Evolutionary conservation across 2,888 invertebrate genomes (phyloP), one percentile per base, ranked within the genome.

Genomic region (Fragum whitleyi): DNA sequence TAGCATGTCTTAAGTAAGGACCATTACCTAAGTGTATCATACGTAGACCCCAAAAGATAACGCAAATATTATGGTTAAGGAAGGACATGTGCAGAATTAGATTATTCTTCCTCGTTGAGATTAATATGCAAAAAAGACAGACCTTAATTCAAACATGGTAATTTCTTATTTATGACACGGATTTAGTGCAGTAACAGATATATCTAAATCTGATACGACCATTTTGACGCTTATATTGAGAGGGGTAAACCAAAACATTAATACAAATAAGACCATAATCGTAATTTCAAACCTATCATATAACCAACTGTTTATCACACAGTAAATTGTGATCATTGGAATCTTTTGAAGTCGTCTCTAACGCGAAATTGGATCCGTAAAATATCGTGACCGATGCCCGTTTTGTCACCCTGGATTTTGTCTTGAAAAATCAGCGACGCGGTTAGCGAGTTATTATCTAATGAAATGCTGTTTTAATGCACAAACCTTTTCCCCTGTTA

Each of bases 321-420:
- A 21, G 21, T 42, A 42, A 32, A 65, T 42, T 65, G 19, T 36
- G 42, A 36, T 65, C 65, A 65, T 65, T 42, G 42, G 2, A 23
- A 11, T 42, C 36, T 32, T 65, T 65, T 65, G 65, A 65, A 42
- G 65, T 65, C 42, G 65, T 42, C 65, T 42, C 42, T 14, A 5
- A 39, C 28, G 65, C 42, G 65, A 65, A 65, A 65, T 42, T 6
- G 42, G 65, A 65, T 16, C 65, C 65, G 65, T 39, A 42, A 26
- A 65, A 39, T 65, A 65, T 42, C 65, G 65, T 65, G 65, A 65
- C 65, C 65, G 65, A 32, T 65, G 65, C 65, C 65, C 65, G 65
- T 65, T 65, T 65, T 65, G 65, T 65, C 65, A 65, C 65, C 65
- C 28, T 42, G 65, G 14, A 65, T 65, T 65, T 65, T 65, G 65